A percentile compares a stretch with the other conserved stretches of the same genome.
phyloP scores from a whole-genome alignment of 2,113 vertebrate genomes.

The Ia io region DNA sequence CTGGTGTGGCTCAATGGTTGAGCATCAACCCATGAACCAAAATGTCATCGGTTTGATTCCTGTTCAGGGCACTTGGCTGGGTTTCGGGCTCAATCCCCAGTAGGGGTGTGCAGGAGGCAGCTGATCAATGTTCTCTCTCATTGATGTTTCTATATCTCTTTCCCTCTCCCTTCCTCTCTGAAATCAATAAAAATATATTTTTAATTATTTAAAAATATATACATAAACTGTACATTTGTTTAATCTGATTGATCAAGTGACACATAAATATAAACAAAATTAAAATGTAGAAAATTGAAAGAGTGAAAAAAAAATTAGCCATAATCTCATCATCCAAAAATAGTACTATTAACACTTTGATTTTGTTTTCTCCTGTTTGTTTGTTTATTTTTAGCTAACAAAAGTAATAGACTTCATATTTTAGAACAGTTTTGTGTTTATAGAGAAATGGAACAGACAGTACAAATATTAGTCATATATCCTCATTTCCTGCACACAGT shows the following conservation, averaged over 20 bases:
- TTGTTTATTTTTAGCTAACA: neutral
- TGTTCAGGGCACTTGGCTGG: too few species aligned
- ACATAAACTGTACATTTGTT: neutral
- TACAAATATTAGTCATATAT: neutral
- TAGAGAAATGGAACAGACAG: neutral
- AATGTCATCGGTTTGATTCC: too few species aligned
- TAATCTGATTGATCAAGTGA: neutral
- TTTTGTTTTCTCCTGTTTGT: neutral
- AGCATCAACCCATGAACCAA: too few species aligned
- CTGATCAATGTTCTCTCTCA: too few species aligned
- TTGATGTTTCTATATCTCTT: too few species aligned
- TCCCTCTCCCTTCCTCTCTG: too few species aligned
- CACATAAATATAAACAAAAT: neutral
- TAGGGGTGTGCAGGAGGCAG: too few species aligned
- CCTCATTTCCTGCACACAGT: neutral
- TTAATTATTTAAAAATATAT: too few species aligned
- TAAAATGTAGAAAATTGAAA: neutral
- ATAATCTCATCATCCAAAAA: neutral
- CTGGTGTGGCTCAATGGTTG: too few species aligned
- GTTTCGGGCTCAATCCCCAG: too few species aligned
- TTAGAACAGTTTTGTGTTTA: neutral
- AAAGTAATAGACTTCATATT: neutral
- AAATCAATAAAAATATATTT: too few species aligned
- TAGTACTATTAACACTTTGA: neutral
- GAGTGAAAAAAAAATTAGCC: neutral